Evolutionary conservation across 2,888 invertebrate species (phyloP).

Genomic region (Acronicta psi): DNA sequence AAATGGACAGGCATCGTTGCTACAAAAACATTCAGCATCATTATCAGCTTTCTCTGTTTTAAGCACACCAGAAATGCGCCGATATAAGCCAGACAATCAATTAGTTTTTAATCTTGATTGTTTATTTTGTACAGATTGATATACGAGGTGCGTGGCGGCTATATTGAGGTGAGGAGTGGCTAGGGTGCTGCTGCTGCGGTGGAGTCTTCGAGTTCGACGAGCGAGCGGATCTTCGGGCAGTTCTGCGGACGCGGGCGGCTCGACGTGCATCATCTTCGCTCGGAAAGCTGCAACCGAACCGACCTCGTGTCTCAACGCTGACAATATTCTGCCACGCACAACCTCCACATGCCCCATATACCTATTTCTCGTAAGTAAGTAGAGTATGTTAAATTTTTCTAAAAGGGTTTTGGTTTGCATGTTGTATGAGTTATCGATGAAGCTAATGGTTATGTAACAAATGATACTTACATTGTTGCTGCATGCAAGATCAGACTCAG

Average conservation of each 20-base stretch:
- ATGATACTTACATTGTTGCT: too few relatives aligned
- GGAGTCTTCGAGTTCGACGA: slow-evolving; percentile 13
- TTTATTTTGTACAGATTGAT: slow-evolving; percentile 12
- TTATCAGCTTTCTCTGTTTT: too few relatives aligned
- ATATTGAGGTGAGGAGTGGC: slow-evolving; percentile 2
- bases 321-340: slow-evolving; percentile 9
- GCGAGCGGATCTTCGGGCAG: slow-evolving; percentile 12
- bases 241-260: slow-evolving; percentile 17
- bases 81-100: too few relatives aligned
- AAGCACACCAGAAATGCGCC: too few relatives aligned
- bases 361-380: background rate
- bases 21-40: too few relatives aligned
- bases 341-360: background rate
- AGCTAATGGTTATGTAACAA: too few relatives aligned
- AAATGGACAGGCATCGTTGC: too few relatives aligned
- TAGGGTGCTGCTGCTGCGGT: slow-evolving; percentile 22
- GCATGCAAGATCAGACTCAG: too few relatives aligned
- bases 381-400: too few relatives aligned
- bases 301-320: slow-evolving; percentile 17
- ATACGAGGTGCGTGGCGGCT: slow-evolving; percentile 16
- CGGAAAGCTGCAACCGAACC: slow-evolving; percentile 4
- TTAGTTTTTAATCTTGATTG: too few relatives aligned
- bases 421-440: too few relatives aligned
- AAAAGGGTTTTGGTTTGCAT: too few relatives aligned
- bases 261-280: slow-evolving; percentile 16